These are phyloP conservation scores for Euspilapteryx auroguttella DNA, from an alignment of 2,888 invertebrate genomes.

Conservation along the genomic window DNA sequence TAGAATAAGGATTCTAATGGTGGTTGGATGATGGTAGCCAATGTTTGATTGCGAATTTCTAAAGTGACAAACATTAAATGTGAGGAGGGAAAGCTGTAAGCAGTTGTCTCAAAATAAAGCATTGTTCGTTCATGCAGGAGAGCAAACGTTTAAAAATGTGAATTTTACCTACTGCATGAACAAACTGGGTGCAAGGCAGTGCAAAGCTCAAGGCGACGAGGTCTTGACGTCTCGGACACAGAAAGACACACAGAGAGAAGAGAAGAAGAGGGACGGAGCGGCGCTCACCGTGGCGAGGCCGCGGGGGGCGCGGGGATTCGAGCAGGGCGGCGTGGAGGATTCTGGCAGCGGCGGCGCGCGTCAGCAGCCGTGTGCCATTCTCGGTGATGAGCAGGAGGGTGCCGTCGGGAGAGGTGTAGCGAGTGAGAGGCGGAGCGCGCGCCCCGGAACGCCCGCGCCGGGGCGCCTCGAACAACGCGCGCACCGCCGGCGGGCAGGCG, in stretches of 20 bases:
- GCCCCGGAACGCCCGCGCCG: constrained; percentile 31
- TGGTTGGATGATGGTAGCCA: too few relatives aligned
- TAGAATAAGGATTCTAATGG: too few relatives aligned
- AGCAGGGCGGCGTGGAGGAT: constrained; percentile 56
- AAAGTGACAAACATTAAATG: constrained; percentile 13
- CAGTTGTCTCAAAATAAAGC: too few relatives aligned
- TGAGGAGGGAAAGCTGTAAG: constrained; percentile 25
- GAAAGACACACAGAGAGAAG: constrained; percentile 38
- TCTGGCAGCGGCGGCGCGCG: constrained; percentile 54
- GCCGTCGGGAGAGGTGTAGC: constrained; percentile 64
- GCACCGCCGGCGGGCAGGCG: constrained; percentile 52
- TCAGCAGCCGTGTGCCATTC: constrained; percentile 64
- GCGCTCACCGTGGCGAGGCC: constrained; percentile 52
- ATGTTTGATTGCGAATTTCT: constrained; percentile 20
- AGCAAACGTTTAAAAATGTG: too few relatives aligned
- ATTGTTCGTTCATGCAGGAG: too few relatives aligned
- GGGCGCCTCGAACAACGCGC: constrained; percentile 55
- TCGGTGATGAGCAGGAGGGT: constrained; percentile 66
- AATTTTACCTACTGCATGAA: too few relatives aligned
- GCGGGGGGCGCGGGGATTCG: constrained; percentile 55
- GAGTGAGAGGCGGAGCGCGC: constrained; percentile 55
- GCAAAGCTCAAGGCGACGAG: not conserved
- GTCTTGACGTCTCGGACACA: constrained; percentile 1
- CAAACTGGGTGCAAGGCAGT: not conserved
- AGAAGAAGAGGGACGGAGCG: constrained; percentile 44